Base-by-base conservation (phyloP, 1,140 invertebrate genomes). In the Nasonia vitripennis region DNA sequence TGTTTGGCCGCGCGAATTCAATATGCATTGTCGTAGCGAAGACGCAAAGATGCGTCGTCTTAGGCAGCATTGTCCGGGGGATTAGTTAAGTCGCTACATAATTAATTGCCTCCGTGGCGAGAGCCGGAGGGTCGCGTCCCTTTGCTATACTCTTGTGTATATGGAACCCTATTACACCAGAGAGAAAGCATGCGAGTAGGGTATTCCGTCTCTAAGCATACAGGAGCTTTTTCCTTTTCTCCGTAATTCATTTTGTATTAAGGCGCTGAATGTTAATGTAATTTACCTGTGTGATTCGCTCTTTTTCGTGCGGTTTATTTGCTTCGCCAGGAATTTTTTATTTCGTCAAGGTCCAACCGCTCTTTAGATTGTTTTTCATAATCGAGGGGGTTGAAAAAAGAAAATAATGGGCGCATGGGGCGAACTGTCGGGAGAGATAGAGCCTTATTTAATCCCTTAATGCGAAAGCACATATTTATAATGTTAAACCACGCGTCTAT, bases 1-100 rank as follows among this genome's bases (percentile, higher is more conserved):
- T 91, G 90, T 91, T 90, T 87, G 85, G 67, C 83, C 79, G 71
- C 70, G 74, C 85, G 88, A 90, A 91, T 92, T 91, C 91, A 91
- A 91, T 91, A 90, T 90, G 90, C 91, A 92, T 92, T 91, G 91
- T 91, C 88, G 88, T 90, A 6, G 34, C 88, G 86, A 89, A 88
- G 90, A 89, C 87, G 89, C 89, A 87, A 90, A 89, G 88, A 87
- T 89, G 88, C 87, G 86, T 86, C 87, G 55, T 62, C 55, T 62
- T 0, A 87, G 17, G 12, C 20, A 34, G 80, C 73, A 88, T 90
- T 92, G 91, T 92, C 88, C 88, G 70, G 48, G 70, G 88, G 88
- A 91, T 92, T 91, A 91, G 91, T 89, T 88, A 89, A 88, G 90
- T 89, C 87, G 87, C 87, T 87, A 89, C 89, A 90, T 91, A 91